A percentile compares a stretch with the other conserved stretches of the same genome.
phyloP scores from a whole-genome alignment of 2,113 vertebrate genomes.

The Nymphicus hollandicus region DNA sequence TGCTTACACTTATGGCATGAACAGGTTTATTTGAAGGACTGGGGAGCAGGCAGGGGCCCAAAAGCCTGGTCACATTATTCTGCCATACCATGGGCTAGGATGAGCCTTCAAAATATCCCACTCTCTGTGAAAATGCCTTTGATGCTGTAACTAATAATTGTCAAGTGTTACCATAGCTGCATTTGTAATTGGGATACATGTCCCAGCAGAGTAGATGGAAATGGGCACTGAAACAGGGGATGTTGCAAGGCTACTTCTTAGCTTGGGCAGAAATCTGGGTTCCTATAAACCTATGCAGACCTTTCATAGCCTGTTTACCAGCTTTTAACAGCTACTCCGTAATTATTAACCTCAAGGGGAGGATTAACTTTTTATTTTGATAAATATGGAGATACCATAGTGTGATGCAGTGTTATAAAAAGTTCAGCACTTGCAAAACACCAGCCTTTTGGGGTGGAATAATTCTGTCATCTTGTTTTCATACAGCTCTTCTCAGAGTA shows the following conservation, averaged over 20 bases:
- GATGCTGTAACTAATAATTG: background rate
- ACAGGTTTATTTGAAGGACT: background rate
- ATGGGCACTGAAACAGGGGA: background rate
- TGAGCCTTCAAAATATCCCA: background rate
- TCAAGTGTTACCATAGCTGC: background rate
- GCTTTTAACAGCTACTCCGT: background rate
- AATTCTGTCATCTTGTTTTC: conserved; percentile 46
- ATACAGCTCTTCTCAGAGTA: background rate
- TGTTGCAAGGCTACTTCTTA: background rate
- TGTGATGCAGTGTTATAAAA: background rate
- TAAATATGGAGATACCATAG: background rate
- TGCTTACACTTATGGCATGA: background rate
- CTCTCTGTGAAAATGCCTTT: background rate
- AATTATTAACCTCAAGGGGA: background rate
- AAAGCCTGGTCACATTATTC: background rate
- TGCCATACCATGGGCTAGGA: background rate
- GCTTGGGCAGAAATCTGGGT: background rate
- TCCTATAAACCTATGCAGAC: background rate
- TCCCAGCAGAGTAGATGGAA: background rate
- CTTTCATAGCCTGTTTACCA: background rate
- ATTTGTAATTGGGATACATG: background rate
- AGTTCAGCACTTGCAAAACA: background rate
- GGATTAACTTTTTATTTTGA: conserved; percentile 4
- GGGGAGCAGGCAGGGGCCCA: background rate
- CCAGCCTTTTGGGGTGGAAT: background rate